Evolutionary conservation across 2,797 vertebrate genomes (phyloP).

Genomic region (Lycodopsis pacificus): DNA sequence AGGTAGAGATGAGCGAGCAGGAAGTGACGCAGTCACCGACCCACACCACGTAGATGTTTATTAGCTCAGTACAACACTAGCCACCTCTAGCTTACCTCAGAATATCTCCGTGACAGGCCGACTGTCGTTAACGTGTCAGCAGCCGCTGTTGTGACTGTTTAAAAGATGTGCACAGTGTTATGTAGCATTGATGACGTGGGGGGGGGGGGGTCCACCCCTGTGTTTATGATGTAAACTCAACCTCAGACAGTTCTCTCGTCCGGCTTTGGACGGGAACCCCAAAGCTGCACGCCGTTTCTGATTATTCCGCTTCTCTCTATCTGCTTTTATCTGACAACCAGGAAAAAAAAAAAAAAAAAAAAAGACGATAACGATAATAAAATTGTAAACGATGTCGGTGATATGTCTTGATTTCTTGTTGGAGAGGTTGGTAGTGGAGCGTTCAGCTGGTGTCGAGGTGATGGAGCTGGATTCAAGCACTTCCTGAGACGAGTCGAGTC

Average conservation of each 20-base stretch:
- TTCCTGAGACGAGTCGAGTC: neutral
- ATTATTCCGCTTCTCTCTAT: slow-evolving; percentile 76
- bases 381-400: slow-evolving; percentile 64
- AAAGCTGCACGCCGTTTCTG: slow-evolving; percentile 70
- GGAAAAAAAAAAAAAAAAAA: slow-evolving; percentile 2
- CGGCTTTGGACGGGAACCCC: slow-evolving; percentile 66
- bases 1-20: slow-evolving; percentile 69
- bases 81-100: slow-evolving; percentile 82
- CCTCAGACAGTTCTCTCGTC: slow-evolving; percentile 68
- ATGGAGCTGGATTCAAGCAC: neutral
- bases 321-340: slow-evolving; percentile 79
- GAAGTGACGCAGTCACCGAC: slow-evolving; percentile 40
- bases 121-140: slow-evolving; percentile 41
- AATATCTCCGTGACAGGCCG: slow-evolving; percentile 55
- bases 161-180: slow-evolving; percentile 65
- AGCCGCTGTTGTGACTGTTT: slow-evolving; percentile 61
- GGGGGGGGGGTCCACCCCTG: slow-evolving; percentile 53
- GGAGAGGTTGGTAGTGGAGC: neutral
- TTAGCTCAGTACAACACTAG: slow-evolving; percentile 81
- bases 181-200: slow-evolving; percentile 70
- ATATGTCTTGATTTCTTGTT: slow-evolving; percentile 44
- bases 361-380: slow-evolving; percentile 70
- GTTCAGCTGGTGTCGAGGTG: neutral
- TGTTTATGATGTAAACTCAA: slow-evolving; percentile 59
- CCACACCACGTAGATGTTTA: slow-evolving; percentile 61